phyloP scores from a whole-genome alignment of 2,797 vertebrate species.

The Rhynchonycteris naso region DNA sequence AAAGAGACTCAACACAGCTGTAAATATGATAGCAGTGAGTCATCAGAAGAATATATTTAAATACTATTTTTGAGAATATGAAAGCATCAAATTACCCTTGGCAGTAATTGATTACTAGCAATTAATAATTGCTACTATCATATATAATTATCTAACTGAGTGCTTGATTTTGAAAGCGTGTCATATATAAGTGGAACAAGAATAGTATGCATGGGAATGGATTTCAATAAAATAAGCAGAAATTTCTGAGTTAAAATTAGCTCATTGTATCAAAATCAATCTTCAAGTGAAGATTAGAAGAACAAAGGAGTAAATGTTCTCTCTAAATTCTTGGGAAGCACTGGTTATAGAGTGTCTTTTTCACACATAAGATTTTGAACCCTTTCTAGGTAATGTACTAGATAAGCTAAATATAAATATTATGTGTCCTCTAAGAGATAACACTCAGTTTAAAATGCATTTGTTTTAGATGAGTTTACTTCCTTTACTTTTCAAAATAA shows the following conservation, averaged over 20 bases:
- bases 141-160: background rate
- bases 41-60: conserved; percentile 58
- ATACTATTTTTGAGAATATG: conserved; percentile 61
- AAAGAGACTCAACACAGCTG: conserved; percentile 42
- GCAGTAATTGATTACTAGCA: conserved; percentile 56
- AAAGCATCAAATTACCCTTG: conserved; percentile 62
- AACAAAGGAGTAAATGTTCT: background rate
- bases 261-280: background rate
- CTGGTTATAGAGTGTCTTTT: background rate
- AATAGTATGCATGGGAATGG: background rate
- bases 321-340: background rate
- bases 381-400: background rate
- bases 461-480: background rate
- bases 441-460: background rate
- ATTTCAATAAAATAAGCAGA: background rate
- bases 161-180: conserved; percentile 38
- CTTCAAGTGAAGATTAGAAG: background rate
- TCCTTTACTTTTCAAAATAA: background rate
- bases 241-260: conserved; percentile 3
- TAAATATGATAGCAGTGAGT: background rate
- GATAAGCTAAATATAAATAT: background rate
- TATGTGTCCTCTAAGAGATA: background rate
- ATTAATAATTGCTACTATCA: conserved; percentile 59
- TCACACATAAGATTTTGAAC: background rate
- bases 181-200: conserved; percentile 9